Percentiles rank a stretch among this genome's conserved stretches.
These are phyloP conservation scores for Papilio polyxenes DNA, from an alignment of 1,140 invertebrate genomes.

Conservation along the genomic window DNA sequence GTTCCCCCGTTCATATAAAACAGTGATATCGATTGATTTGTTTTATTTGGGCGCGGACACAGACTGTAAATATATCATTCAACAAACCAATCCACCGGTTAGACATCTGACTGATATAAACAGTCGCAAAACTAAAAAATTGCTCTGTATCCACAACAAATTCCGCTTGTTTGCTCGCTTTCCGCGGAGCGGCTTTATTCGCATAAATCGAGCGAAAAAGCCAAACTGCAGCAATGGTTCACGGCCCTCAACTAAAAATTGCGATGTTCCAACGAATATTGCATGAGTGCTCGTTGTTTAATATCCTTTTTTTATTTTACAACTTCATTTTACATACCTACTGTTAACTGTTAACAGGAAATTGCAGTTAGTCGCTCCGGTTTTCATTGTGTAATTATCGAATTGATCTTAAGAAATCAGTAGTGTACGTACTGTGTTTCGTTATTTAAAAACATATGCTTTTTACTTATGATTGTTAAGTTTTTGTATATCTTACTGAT, in stretches of 20 bases:
- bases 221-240: constrained; percentile 76
- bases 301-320: constrained; percentile 62
- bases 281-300: constrained; percentile 64
- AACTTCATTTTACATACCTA: constrained; percentile 51
- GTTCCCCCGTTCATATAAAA: neutral
- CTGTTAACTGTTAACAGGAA: neutral
- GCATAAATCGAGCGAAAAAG: constrained; percentile 77
- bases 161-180: constrained; percentile 74
- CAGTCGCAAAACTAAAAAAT: constrained; percentile 70
- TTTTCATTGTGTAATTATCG: neutral
- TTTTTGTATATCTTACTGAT: neutral
- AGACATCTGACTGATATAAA: constrained; percentile 76
- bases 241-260: constrained; percentile 72
- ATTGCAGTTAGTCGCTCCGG: constrained; percentile 2
- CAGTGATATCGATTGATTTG: constrained; percentile 43
- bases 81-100: constrained; percentile 59
- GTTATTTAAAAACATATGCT: neutral
- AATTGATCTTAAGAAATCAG: constrained; percentile 6
- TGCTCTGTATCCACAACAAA: constrained; percentile 68
- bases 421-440: neutral
- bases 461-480: neutral
- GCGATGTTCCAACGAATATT: constrained; percentile 75
- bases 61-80: constrained; percentile 60
- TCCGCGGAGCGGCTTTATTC: constrained; percentile 69
- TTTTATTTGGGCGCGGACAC: constrained; percentile 47